Percentiles rank a stretch among this genome's conserved stretches.
phyloP scores from a whole-genome alignment of 2,888 invertebrate species.

The Cataglyphis altisquamis region DNA sequence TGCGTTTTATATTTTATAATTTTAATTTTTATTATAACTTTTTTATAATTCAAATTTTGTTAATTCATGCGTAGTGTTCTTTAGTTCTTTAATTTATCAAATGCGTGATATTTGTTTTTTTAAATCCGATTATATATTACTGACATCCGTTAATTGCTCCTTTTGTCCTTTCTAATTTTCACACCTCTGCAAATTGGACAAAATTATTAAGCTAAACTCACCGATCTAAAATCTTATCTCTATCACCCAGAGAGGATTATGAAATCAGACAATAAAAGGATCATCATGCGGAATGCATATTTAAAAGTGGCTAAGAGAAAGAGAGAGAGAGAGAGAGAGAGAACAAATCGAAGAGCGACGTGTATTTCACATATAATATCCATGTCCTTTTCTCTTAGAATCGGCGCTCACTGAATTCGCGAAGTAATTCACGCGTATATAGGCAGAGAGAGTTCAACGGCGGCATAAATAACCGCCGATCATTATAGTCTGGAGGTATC shows the following conservation, averaged over 20 bases:
- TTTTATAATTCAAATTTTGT: no score
- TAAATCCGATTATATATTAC: no score
- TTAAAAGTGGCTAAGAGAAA: slow-evolving; percentile 55
- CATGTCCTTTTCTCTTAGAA: slow-evolving; percentile 62
- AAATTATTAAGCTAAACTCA: not conserved
- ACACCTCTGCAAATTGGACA: not conserved
- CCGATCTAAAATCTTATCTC: not conserved
- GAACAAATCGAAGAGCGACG: slow-evolving; percentile 46
- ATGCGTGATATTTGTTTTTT: no score
- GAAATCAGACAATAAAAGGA: not conserved
- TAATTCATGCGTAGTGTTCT: no score
- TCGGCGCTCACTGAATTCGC: slow-evolving; percentile 67
- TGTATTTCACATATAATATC: slow-evolving; percentile 64
- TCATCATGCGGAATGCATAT: not conserved
- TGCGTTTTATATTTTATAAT: no score
- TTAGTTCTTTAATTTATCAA: no score
- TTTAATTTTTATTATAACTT: no score
- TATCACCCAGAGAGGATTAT: not conserved
- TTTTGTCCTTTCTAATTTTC: not conserved
- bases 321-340: slow-evolving; percentile 61
- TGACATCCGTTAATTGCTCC: no score
- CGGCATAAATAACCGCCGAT: slow-evolving; percentile 75
- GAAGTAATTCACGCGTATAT: slow-evolving; percentile 68
- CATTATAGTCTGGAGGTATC: slow-evolving; percentile 63
- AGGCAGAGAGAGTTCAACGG: slow-evolving; percentile 57